Conservation (phyloP, 2,888 invertebrate species). For the Terebella lapidaria region DNA sequence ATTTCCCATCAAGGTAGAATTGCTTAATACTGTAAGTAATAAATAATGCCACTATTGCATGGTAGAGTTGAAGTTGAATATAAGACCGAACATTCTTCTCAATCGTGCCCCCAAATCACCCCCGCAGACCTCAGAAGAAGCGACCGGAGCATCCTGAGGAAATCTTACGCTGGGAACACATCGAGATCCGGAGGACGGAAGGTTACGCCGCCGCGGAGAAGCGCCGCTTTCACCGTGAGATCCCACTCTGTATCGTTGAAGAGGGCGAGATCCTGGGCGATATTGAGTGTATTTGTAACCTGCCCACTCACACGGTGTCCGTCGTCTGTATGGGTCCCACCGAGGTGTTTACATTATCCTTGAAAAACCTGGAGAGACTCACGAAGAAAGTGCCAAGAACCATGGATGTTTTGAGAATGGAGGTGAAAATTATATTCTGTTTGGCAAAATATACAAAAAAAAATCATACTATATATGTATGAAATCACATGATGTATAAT, state of each 20-base stretch:
- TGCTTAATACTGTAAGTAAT: no score
- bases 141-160: not conserved
- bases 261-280: slow-evolving; percentile 44
- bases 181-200: slow-evolving; percentile 35
- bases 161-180: slow-evolving; percentile 16
- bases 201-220: slow-evolving; percentile 46
- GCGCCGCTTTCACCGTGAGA: slow-evolving; percentile 29
- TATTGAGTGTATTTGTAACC: slow-evolving; percentile 26
- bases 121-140: not conserved
- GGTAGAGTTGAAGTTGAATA: no score
- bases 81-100: no score
- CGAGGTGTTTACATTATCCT: slow-evolving; percentile 42
- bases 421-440: slow-evolving; percentile 32
- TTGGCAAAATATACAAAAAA: no score
- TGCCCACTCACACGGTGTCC: slow-evolving; percentile 41
- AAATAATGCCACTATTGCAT: no score
- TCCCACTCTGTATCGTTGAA: slow-evolving; percentile 37
- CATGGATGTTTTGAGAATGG: slow-evolving; percentile 32
- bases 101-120: no score
- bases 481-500: no score
- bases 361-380: slow-evolving; percentile 46
- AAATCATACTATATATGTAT: no score
- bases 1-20: no score
- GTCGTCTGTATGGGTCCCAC: slow-evolving; percentile 40
- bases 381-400: slow-evolving; percentile 34